These are phyloP conservation scores for Pissodes strobi DNA, from an alignment of 1,140 invertebrate species.

Conservation along the genomic window DNA sequence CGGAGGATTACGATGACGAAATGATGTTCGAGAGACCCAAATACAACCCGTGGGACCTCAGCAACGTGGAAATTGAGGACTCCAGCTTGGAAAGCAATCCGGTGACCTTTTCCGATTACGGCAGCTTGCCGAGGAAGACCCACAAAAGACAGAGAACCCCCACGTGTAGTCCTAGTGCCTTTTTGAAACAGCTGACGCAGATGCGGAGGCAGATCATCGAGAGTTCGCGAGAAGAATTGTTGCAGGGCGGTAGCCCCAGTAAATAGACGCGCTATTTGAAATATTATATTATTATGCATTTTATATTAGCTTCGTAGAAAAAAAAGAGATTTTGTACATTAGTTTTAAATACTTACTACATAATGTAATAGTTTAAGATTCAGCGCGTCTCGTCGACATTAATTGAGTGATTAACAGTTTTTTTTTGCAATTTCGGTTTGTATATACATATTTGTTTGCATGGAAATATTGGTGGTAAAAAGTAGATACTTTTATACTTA, in stretches of 20 bases:
- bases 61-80: slow-evolving; percentile 41
- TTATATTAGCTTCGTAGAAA: too few species aligned
- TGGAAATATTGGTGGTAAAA: too few species aligned
- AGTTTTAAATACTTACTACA: too few species aligned
- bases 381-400: too few species aligned
- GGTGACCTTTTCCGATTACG: slow-evolving; percentile 52
- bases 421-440: too few species aligned
- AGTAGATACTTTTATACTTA: too few species aligned
- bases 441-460: too few species aligned
- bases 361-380: too few species aligned
- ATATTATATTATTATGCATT: too few species aligned
- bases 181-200: slow-evolving; percentile 49
- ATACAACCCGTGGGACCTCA: slow-evolving; percentile 35
- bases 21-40: slow-evolving; percentile 1
- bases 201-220: slow-evolving; percentile 52
- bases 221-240: slow-evolving; percentile 45
- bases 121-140: slow-evolving; percentile 48
- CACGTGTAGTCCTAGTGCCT: slow-evolving; percentile 50
- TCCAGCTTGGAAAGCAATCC: slow-evolving; percentile 50
- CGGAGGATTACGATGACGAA: slow-evolving; percentile 34
- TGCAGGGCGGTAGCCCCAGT: slow-evolving; percentile 9
- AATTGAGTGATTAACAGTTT: too few species aligned
- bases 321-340: too few species aligned
- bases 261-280: too few species aligned
- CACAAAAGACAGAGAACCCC: slow-evolving; percentile 32